Evolutionary conservation across 2,888 invertebrate genomes (phyloP).

Genomic region (Panopea generosa): DNA sequence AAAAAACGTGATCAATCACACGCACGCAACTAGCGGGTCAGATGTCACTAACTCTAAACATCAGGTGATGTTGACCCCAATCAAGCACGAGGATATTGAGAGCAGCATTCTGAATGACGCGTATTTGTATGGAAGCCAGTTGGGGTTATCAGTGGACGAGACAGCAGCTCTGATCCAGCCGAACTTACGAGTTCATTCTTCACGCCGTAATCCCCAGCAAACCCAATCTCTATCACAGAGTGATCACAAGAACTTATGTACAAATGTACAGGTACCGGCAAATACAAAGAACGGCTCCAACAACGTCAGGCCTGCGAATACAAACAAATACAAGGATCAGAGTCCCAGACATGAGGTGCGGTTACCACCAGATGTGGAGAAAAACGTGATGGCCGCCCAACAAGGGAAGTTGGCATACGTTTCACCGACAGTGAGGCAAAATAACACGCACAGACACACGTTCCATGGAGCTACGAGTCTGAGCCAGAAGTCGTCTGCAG

Average conservation of each 20-base stretch:
- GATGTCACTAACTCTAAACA: constrained; percentile 61
- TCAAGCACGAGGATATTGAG: constrained; percentile 81
- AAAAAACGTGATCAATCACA: constrained; percentile 91
- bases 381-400: constrained; percentile 76
- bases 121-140: constrained; percentile 45
- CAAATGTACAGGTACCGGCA: constrained; percentile 56
- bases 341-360: constrained; percentile 73
- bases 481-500: constrained; percentile 60
- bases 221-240: constrained; percentile 57
- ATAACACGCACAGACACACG: constrained; percentile 65
- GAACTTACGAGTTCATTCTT: constrained; percentile 50
- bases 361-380: constrained; percentile 74
- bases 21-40: constrained; percentile 87
- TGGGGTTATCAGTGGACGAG: constrained; percentile 41
- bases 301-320: constrained; percentile 22
- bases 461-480: constrained; percentile 64
- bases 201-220: constrained; percentile 66
- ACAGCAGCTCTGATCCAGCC: constrained; percentile 66
- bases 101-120: constrained; percentile 55
- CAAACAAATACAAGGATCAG: constrained; percentile 61
- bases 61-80: constrained; percentile 75
- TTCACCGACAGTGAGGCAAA: constrained; percentile 77
- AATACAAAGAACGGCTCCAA: constrained; percentile 67
- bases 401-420: constrained; percentile 81
- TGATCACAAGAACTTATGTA: constrained; percentile 68